These are phyloP conservation scores for Columba guinea DNA, from an alignment of 2,797 vertebrate species.

Conservation along the genomic window DNA sequence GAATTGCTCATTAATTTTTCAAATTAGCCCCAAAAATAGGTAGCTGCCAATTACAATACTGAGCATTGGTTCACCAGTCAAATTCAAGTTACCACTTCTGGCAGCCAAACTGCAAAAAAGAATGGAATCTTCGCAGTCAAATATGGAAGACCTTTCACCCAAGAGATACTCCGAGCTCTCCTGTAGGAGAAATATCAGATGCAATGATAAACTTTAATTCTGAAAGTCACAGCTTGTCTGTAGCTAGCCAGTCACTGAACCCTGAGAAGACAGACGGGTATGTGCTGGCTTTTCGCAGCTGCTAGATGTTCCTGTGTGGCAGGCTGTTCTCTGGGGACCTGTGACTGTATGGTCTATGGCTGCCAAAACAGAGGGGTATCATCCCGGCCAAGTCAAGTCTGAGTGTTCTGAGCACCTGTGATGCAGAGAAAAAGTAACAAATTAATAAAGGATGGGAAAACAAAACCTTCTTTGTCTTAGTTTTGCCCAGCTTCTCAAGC, in stretches of 20 bases:
- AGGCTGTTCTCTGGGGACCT: not conserved
- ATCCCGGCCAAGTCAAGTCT: not conserved
- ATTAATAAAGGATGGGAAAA: not conserved
- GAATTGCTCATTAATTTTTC: constrained; percentile 10
- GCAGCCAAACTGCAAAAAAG: not conserved
- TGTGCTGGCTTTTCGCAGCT: not conserved
- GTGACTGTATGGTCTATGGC: not conserved
- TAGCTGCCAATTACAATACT: not conserved
- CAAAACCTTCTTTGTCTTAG: not conserved
- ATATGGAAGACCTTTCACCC: not conserved
- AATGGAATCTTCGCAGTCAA: not conserved
- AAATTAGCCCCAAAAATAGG: not conserved
- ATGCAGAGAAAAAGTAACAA: not conserved
- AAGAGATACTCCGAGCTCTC: not conserved
- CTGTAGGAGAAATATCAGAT: not conserved
- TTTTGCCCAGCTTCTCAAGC: not conserved
- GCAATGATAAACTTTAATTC: not conserved
- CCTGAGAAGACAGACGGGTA: not conserved
- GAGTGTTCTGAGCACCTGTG: not conserved
- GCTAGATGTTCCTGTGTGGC: not conserved
- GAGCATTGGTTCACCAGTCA: not conserved
- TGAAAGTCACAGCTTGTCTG: not conserved
- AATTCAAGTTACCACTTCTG: not conserved
- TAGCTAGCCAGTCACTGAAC: not conserved
- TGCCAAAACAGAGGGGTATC: not conserved